Evolutionary conservation across 1,140 invertebrate genomes (phyloP).

Genomic region (Diploscapter pachys): DNA sequence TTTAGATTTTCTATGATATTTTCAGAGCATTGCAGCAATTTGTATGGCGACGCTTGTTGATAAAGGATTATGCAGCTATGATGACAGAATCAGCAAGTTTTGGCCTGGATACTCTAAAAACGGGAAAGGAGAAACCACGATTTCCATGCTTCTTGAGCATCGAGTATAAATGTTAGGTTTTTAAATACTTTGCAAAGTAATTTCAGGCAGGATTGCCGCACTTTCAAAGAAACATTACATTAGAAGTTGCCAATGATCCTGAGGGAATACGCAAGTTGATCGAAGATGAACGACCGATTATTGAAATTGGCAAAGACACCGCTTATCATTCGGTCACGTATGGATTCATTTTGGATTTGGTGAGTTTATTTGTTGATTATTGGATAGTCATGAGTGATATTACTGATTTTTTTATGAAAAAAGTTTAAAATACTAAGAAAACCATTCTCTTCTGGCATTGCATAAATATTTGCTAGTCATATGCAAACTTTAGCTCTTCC

Average conservation of each 20-base stretch:
- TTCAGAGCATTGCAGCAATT: slow-evolving; percentile 46
- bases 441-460: neutral
- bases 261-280: slow-evolving; percentile 29
- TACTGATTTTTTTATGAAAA: neutral
- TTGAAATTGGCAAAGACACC: slow-evolving; percentile 42
- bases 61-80: slow-evolving; percentile 59
- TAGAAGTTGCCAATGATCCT: slow-evolving; percentile 28
- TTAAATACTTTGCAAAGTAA: no score
- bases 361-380: neutral
- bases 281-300: slow-evolving; percentile 31
- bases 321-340: slow-evolving; percentile 60
- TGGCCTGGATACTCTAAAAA: slow-evolving; percentile 63
- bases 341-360: slow-evolving; percentile 50
- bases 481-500: slow-evolving; percentile 50
- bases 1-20: neutral
- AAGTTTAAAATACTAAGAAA: neutral
- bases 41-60: slow-evolving; percentile 60
- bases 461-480: neutral
- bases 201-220: slow-evolving; percentile 18
- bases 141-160: slow-evolving; percentile 60
- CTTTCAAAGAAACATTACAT: slow-evolving; percentile 13
- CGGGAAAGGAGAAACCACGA: slow-evolving; percentile 61
- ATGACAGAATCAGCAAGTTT: slow-evolving; percentile 56
- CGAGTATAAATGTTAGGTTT: slow-evolving; percentile 40
- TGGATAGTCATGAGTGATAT: neutral